Conservation (phyloP, 2,797 vertebrate genomes). For the Pseudochirops cupreus region DNA sequence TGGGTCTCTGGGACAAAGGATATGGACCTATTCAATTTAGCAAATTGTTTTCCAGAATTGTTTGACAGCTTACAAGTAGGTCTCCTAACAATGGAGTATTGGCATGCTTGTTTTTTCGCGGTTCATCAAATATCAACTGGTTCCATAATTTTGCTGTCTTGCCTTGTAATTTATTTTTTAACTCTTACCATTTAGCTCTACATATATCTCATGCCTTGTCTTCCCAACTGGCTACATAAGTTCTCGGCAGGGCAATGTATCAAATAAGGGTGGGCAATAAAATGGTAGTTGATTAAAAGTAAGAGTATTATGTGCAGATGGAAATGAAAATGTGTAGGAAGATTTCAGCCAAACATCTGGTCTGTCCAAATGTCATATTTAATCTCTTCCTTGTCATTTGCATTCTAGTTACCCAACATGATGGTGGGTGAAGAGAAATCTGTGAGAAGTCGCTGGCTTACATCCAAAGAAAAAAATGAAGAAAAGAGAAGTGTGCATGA, state of each 20-base stretch:
- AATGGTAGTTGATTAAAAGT: neutral
- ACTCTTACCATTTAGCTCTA: neutral
- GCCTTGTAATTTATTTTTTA: neutral
- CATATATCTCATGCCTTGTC: neutral
- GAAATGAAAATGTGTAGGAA: neutral
- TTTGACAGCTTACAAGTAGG: neutral
- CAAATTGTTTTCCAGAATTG: neutral
- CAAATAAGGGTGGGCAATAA: neutral
- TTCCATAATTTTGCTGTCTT: no score
- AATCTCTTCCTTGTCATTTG: neutral
- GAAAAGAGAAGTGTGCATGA: constrained; percentile 63
- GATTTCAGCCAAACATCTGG: neutral
- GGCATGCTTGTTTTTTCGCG: neutral
- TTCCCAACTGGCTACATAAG: neutral
- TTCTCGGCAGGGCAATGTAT: neutral
- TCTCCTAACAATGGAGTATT: neutral
- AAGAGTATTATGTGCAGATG: neutral
- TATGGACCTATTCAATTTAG: neutral
- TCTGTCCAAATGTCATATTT: neutral
- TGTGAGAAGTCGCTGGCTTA: constrained; percentile 79
- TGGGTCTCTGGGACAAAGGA: no score
- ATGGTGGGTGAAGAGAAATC: constrained; percentile 81
- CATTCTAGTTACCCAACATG: neutral
- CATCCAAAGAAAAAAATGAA: constrained; percentile 71
- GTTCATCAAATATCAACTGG: neutral